phyloP scores from a whole-genome alignment of 1,140 invertebrate species.

The Plutomurus gul region DNA sequence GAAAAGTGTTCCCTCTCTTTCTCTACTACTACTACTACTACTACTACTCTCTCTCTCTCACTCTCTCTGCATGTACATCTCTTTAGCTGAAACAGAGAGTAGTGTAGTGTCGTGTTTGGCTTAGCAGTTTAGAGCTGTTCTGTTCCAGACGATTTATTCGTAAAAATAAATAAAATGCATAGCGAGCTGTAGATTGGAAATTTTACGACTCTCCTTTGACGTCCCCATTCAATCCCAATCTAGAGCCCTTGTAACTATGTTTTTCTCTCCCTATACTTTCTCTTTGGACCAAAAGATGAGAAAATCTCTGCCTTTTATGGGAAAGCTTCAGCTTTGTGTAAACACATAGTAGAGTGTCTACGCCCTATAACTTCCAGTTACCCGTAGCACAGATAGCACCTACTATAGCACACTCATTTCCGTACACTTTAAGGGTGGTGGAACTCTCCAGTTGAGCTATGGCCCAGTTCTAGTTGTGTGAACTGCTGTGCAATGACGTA shows the following conservation, averaged over 20 bases:
- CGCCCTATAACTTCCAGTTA: no score
- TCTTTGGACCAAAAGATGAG: conserved; percentile 9
- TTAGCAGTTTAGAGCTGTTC: conserved; percentile 11
- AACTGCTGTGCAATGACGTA: no score
- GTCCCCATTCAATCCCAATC: conserved; percentile 14
- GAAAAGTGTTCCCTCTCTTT: no score
- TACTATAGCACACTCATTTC: no score
- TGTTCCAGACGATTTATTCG: conserved; percentile 26
- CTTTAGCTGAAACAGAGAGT: no score
- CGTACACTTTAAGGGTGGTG: no score
- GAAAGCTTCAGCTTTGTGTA: background rate
- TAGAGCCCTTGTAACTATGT: background rate
- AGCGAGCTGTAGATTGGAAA: conserved; percentile 32
- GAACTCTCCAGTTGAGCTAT: no score
- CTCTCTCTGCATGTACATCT: no score
- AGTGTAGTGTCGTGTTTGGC: background rate
- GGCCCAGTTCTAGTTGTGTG: no score
- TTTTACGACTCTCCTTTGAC: conserved; percentile 29
- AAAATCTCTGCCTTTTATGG: background rate
- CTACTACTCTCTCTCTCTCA: no score
- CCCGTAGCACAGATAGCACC: no score
- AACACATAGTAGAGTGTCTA: background rate
- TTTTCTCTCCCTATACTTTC: background rate
- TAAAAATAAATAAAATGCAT: conserved; percentile 32
- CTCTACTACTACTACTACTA: no score